phyloP scores from a whole-genome alignment of 2,797 vertebrate species.

The Psittacula echo region DNA sequence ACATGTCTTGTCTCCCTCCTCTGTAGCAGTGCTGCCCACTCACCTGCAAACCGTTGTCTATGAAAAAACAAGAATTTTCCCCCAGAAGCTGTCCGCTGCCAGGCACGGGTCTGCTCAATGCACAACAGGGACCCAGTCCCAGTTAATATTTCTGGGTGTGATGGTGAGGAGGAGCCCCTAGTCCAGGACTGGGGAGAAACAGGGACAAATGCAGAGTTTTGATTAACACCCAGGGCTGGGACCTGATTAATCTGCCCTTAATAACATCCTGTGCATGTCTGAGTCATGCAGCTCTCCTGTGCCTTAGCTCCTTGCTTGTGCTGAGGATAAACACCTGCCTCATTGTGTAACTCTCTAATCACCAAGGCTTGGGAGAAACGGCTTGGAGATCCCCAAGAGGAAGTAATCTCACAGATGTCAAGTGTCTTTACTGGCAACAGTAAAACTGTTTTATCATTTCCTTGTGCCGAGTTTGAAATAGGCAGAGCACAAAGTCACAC shows the following conservation, averaged over 20 bases:
- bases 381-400: slow-evolving; percentile 6
- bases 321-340: slow-evolving; percentile 3
- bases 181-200: background rate
- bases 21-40: background rate
- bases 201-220: background rate
- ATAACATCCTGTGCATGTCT: slow-evolving; percentile 32
- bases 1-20: background rate
- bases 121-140: rapidly evolving
- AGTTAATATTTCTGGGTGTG: background rate
- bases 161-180: background rate
- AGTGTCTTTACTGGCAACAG: slow-evolving; percentile 28
- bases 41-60: background rate
- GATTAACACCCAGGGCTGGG: background rate
- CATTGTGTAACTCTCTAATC: background rate
- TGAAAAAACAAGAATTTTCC: rapidly evolving
- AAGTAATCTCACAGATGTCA: slow-evolving; percentile 2
- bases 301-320: background rate
- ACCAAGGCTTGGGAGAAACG: background rate
- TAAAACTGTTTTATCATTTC: slow-evolving; percentile 17
- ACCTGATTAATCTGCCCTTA: background rate
- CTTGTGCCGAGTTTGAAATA: background rate
- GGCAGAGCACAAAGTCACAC: slow-evolving; percentile 26
- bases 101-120: background rate
- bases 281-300: background rate
- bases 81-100: background rate